Evolutionary conservation across 2,888 invertebrate genomes (phyloP).

Genomic region (Timandra comae): DNA sequence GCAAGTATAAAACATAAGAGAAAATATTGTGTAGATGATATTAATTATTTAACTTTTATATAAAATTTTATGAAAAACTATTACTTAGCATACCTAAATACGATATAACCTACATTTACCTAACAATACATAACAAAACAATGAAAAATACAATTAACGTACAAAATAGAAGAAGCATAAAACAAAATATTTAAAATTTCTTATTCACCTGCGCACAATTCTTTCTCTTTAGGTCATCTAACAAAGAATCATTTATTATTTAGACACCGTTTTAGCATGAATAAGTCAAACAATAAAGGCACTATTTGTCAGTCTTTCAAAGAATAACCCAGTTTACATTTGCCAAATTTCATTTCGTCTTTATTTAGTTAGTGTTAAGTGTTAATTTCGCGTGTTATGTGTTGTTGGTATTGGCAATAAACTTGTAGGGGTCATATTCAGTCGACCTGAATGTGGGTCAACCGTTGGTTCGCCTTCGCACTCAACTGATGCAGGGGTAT

Average conservation of each 20-base stretch:
- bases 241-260: constrained; percentile 19
- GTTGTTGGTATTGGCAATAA: constrained; percentile 51
- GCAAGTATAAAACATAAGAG: too few relatives aligned
- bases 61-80: too few relatives aligned
- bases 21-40: too few relatives aligned
- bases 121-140: too few relatives aligned
- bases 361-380: constrained; percentile 7
- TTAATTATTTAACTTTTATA: too few relatives aligned
- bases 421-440: constrained; percentile 56
- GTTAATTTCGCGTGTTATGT: constrained; percentile 17
- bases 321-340: constrained; percentile 15
- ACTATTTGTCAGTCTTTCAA: constrained; percentile 12
- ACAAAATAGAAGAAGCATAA: too few relatives aligned
- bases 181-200: too few relatives aligned
- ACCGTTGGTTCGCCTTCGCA: constrained; percentile 38
- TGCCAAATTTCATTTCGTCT: constrained; percentile 3
- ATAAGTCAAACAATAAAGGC: constrained; percentile 20
- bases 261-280: constrained; percentile 20
- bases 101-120: too few relatives aligned
- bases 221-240: constrained; percentile 18
- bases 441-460: constrained; percentile 60
- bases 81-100: too few relatives aligned
- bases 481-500: constrained; percentile 24
- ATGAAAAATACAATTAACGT: too few relatives aligned
- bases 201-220: too few relatives aligned